Percentiles rank a stretch among this genome's conserved stretches.
Conservation (phyloP, 2,797 vertebrate genomes). For the Tragopan temminckii region DNA sequence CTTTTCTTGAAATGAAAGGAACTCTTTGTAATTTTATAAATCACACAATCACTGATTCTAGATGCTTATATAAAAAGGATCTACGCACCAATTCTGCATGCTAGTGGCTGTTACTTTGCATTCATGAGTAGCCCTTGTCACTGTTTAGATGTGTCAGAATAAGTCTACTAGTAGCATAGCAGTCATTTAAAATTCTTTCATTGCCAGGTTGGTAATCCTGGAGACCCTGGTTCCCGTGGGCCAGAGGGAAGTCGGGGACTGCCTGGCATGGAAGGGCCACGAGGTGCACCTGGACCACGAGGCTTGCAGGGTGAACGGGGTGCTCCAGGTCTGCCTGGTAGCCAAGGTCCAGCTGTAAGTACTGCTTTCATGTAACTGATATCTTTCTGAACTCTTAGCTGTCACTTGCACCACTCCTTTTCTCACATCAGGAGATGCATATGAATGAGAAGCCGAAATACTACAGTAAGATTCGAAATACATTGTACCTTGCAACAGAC, state of each 20-base stretch:
- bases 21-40: background rate
- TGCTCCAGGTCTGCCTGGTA: conserved; percentile 88
- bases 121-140: background rate
- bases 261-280: conserved; percentile 91
- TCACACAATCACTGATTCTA: background rate
- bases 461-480: background rate
- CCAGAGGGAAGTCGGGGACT: conserved; percentile 92
- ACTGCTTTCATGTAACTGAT: background rate
- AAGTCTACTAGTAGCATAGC: background rate
- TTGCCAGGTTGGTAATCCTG: conserved; percentile 89
- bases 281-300: conserved; percentile 89
- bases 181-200: background rate
- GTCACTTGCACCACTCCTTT: background rate
- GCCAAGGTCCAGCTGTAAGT: conserved; percentile 93
- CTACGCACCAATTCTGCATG: background rate
- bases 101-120: background rate
- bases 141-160: background rate
- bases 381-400: background rate
- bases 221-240: conserved; percentile 90
- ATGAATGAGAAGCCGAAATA: accelerated
- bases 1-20: background rate
- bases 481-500: background rate
- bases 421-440: accelerated
- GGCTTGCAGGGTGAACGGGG: conserved; percentile 96
- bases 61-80: background rate